A percentile compares a stretch with the other conserved stretches of the same genome.
Evolutionary conservation across 1,140 invertebrate species (phyloP).

Genomic region (Trachymyrmex cornetzi): DNA sequence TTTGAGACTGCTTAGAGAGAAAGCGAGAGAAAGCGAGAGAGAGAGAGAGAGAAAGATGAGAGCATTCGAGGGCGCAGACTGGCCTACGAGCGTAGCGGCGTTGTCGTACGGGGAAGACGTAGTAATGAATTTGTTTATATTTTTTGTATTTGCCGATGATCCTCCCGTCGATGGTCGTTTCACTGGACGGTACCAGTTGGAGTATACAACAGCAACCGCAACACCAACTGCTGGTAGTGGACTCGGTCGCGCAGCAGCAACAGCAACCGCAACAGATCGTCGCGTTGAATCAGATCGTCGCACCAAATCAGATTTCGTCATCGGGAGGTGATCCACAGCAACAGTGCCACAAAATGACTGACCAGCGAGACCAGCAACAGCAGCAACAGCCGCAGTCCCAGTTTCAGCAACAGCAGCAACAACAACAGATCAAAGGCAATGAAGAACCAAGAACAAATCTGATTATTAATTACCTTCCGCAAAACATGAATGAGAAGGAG

Average conservation of each 20-base stretch:
- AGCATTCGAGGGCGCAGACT: conserved; percentile 75
- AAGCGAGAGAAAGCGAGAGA: conserved; percentile 20
- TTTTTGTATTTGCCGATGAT: conserved; percentile 87
- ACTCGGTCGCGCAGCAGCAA: conserved; percentile 58
- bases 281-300: conserved; percentile 52
- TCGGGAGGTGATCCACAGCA: conserved; percentile 32
- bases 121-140: conserved; percentile 87
- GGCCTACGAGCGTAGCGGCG: conserved; percentile 77
- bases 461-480: conserved; percentile 98
- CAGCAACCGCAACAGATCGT: conserved; percentile 64
- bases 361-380: conserved; percentile 78
- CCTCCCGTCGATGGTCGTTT: conserved; percentile 81
- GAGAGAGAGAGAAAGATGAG: conserved; percentile 65
- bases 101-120: conserved; percentile 78
- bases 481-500: conserved; percentile 96
- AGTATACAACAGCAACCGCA: conserved; percentile 73
- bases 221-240: conserved; percentile 54
- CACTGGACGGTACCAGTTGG: conserved; percentile 82
- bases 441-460: conserved; percentile 91
- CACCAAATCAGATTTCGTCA: conserved; percentile 6
- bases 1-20: conserved; percentile 80
- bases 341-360: conserved; percentile 79
- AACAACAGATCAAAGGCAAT: conserved; percentile 74
- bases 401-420: conserved; percentile 69
- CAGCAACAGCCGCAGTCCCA: conserved; percentile 60